phyloP scores from a whole-genome alignment of 2,797 vertebrate species.

The Chrysolophus pictus region DNA sequence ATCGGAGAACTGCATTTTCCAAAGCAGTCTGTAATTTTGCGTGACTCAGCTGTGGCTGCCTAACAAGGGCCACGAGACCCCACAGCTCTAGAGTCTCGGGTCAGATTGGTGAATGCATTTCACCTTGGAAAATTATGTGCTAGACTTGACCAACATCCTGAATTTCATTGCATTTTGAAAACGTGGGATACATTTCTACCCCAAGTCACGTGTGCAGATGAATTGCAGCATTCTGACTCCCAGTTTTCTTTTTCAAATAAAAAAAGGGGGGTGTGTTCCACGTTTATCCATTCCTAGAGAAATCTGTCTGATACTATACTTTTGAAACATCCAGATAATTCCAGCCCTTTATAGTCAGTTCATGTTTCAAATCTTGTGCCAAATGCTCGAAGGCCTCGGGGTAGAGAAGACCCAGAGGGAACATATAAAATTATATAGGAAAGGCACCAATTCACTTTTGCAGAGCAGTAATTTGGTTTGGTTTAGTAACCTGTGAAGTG shows the following conservation, averaged over 20 bases:
- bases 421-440: slow-evolving; percentile 68
- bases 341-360: slow-evolving; percentile 40
- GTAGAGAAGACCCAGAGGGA: slow-evolving; percentile 46
- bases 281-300: slow-evolving; percentile 17
- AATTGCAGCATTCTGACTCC: background rate
- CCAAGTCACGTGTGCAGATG: background rate
- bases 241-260: slow-evolving; percentile 10
- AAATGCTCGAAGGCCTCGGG: slow-evolving; percentile 25
- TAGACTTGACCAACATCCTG: background rate
- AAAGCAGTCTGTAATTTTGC: background rate
- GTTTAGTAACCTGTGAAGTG: slow-evolving; percentile 70
- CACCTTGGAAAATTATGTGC: background rate
- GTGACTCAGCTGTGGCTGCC: background rate
- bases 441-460: slow-evolving; percentile 64
- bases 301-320: slow-evolving; percentile 3
- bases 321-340: slow-evolving; percentile 48
- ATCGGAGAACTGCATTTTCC: background rate
- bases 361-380: slow-evolving; percentile 46
- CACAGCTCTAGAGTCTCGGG: background rate
- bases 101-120: background rate
- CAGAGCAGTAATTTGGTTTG: slow-evolving; percentile 71
- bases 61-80: background rate
- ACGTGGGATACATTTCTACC: background rate
- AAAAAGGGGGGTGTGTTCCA: background rate
- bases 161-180: slow-evolving; percentile 9